Conservation (phyloP, 2,113 vertebrate genomes). For the Phodopus roborovskii region DNA sequence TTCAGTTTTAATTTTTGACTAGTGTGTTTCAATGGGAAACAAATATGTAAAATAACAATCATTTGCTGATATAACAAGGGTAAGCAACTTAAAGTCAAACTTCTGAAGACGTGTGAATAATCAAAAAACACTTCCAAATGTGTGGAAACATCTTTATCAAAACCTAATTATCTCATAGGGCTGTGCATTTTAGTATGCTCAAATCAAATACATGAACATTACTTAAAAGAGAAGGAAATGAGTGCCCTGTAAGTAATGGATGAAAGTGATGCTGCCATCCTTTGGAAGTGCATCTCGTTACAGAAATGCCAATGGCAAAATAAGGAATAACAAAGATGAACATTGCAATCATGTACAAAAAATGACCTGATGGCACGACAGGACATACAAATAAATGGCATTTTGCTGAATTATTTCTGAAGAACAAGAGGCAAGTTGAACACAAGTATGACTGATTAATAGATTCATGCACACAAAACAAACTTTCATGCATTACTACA, state of each 20-base stretch:
- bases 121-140: background rate
- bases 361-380: background rate
- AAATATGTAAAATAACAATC: background rate
- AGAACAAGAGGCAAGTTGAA: background rate
- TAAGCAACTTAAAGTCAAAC: background rate
- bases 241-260: background rate
- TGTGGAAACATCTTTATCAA: background rate
- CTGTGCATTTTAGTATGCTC: no score
- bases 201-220: background rate
- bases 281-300: background rate
- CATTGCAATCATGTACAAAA: background rate
- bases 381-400: background rate
- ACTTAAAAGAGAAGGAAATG: background rate
- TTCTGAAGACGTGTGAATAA: background rate
- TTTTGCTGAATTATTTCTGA: background rate
- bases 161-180: background rate
- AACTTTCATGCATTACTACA: background rate
- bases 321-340: background rate
- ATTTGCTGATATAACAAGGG: background rate
- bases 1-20: background rate
- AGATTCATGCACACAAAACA: background rate
- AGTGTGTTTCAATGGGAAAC: background rate
- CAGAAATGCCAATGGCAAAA: background rate
- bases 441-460: background rate
- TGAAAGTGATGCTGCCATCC: background rate